Conservation (phyloP, 2,888 invertebrate genomes). For the Bellardia pandia region DNA sequence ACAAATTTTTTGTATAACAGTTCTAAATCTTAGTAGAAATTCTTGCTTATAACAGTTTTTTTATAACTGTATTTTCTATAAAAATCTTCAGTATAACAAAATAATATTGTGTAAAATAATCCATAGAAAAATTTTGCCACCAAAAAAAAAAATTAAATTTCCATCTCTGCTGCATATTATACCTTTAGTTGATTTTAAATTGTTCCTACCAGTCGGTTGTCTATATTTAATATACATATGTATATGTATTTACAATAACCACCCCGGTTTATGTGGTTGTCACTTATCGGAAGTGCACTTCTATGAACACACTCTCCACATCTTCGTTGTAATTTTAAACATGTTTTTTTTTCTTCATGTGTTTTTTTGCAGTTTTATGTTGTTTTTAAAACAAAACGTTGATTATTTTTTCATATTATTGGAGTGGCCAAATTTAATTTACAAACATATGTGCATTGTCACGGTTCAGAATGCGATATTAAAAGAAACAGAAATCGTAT, state of each 20-base stretch:
- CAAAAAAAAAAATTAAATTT: too few species aligned
- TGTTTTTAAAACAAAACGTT: conserved; percentile 16
- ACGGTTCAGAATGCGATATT: too few species aligned
- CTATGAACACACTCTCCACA: conserved; percentile 44
- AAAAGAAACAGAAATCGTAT: too few species aligned
- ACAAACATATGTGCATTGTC: too few species aligned
- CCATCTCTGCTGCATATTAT: too few species aligned
- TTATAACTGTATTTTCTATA: too few species aligned
- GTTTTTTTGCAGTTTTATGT: conserved; percentile 9
- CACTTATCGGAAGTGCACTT: conserved; percentile 67
- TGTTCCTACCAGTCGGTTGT: conserved; percentile 13
- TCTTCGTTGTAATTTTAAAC: conserved; percentile 8
- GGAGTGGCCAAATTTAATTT: background rate
- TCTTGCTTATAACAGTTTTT: too few species aligned
- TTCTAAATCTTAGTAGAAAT: too few species aligned
- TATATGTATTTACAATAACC: conserved; percentile 21
- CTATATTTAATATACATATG: conserved; percentile 12
- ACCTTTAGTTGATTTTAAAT: conserved; percentile 1
- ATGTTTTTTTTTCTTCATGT: background rate
- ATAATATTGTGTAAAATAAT: too few species aligned
- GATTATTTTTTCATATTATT: background rate
- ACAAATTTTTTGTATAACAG: too few species aligned
- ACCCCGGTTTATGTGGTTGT: conserved; percentile 61
- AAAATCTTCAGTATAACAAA: too few species aligned
- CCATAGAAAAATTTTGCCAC: too few species aligned